Base-by-base conservation (phyloP, 2,888 invertebrate species). In the Baccha elongata region DNA sequence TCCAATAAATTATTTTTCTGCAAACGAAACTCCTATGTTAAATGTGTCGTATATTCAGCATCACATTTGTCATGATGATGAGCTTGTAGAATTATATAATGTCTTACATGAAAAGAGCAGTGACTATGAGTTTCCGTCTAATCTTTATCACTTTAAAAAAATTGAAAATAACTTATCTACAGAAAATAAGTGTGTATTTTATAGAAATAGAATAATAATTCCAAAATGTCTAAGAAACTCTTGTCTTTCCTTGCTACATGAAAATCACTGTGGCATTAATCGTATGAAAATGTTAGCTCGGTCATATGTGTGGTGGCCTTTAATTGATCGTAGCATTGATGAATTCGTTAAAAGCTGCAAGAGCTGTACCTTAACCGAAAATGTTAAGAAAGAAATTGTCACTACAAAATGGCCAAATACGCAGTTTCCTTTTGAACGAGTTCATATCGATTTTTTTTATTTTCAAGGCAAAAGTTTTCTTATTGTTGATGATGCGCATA, bases 1-100 rank as follows among this genome's bases (percentile, higher is more conserved):
- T 4, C 58, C 58, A 10, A 42, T 58, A 40, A 58, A 58, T 42
- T 55, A 55, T 55, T 55, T 40, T 11, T 40, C 26, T 13, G 58
- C 21, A n/a, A 2, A 3, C 1, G 35, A 53, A 35, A 53, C 17
- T 37, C 53, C 53, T 53, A 32, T 53, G 53, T 53, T 53, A 53
- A 37, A 40, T 58, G 52, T 52, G 32, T 40, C 15, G 2, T 13
- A 15, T 8, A 15, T 40, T 7, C 15, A 15, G 5, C 8, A 40
- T 40, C 42, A 60, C 11, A 42, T 58, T 23, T 13, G 13, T 29
- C 42, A 60, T 60, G 42, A 60, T 44, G 29, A 60, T 6, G 65
- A 65, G 8, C 37, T 65, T 1, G 26, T 13, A 13, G 23, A 35
- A 0, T 6, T 50, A 23, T 50, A 65, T 65, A 65, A 65, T 21